Conservation (phyloP, 2,888 invertebrate genomes). For the Drosophila helvetica region DNA sequence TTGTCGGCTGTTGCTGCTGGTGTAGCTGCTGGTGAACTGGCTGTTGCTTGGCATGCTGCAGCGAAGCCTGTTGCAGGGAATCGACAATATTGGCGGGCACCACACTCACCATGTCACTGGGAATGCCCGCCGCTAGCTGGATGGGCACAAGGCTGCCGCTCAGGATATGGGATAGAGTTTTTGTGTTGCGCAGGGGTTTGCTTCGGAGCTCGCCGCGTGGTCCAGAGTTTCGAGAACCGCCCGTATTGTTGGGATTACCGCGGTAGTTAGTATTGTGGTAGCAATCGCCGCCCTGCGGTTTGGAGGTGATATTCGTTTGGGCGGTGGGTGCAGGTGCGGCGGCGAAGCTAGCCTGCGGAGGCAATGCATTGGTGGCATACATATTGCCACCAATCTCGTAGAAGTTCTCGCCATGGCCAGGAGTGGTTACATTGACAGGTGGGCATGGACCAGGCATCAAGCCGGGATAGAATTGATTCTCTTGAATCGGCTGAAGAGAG, state of each 20-base stretch:
- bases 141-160: conserved; percentile 43
- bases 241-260: conserved; percentile 75
- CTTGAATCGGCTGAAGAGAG: conserved; percentile 85
- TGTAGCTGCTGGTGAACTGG: too few species aligned
- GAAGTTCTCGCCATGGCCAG: too few species aligned
- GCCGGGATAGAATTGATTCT: too few species aligned
- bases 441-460: too few species aligned
- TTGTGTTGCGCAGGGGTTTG: conserved; percentile 78
- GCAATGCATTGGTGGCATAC: too few species aligned
- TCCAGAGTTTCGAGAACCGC: conserved; percentile 58
- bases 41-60: too few species aligned
- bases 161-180: conserved; percentile 63
- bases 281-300: conserved; percentile 76
- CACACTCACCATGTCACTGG: conserved; percentile 74
- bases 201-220: conserved; percentile 78
- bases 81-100: conserved; percentile 77
- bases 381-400: too few species aligned
- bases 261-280: conserved; percentile 81
- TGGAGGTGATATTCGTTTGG: conserved; percentile 67
- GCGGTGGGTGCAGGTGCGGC: conserved; percentile 77
- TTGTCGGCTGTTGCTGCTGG: too few species aligned
- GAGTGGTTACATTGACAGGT: too few species aligned
- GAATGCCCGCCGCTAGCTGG: conserved; percentile 60
- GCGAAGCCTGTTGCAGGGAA: conserved; percentile 67
- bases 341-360: too few species aligned